Evolutionary conservation across 2,113 vertebrate species (phyloP).

Genomic region (Mesitornis unicolor): DNA sequence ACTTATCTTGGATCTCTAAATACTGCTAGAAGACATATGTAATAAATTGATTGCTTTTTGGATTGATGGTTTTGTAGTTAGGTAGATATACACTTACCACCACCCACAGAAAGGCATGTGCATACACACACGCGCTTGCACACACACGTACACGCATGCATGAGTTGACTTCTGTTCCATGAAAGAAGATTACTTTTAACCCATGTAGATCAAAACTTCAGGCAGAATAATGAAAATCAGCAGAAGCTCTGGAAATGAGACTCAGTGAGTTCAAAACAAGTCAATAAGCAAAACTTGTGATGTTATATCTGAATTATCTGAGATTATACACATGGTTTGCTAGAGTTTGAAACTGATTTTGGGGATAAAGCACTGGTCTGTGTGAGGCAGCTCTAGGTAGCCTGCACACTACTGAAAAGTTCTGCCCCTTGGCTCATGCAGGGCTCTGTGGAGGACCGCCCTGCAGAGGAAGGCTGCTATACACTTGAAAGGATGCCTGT

Average conservation of each 20-base stretch:
- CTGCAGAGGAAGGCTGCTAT: fast-evolving
- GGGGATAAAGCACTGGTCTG: background rate
- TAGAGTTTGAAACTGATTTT: background rate
- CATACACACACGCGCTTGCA: fast-evolving
- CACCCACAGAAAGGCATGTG: background rate
- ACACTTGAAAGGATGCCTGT: too few species aligned
- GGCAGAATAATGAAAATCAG: background rate
- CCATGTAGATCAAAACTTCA: background rate
- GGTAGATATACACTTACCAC: background rate
- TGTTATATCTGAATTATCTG: background rate
- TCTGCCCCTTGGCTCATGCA: background rate
- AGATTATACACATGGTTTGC: background rate
- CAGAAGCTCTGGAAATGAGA: background rate
- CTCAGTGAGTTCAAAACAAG: background rate
- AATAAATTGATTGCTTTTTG: background rate
- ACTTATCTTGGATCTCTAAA: background rate
- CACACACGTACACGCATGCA: fast-evolving
- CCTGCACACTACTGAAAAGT: fast-evolving
- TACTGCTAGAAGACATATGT: background rate
- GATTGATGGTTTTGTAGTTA: background rate
- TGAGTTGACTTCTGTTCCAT: fast-evolving
- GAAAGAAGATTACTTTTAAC: background rate
- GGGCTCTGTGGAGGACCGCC: background rate
- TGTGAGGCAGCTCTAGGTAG: background rate
- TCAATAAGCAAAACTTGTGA: background rate